Conservation (phyloP, 2,797 vertebrate species). For the Esox lucius region DNA sequence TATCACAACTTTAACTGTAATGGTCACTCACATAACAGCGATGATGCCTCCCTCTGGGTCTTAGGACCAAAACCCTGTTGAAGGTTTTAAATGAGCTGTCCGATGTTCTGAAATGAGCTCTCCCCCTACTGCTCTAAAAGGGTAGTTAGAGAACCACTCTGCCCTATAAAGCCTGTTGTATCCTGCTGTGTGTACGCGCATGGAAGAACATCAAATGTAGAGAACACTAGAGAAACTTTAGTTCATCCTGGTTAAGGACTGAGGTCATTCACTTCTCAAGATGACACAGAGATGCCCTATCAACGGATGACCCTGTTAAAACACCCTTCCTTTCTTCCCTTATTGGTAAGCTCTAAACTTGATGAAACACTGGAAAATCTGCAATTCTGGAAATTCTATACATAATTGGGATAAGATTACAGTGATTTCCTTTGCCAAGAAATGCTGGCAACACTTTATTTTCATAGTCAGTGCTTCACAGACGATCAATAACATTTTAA, state of each 20-base stretch:
- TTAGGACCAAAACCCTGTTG: not conserved
- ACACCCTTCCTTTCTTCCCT: not conserved
- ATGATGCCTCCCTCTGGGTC: not conserved
- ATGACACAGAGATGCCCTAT: not conserved
- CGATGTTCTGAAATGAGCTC: slow-evolving; percentile 1
- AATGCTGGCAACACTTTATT: too few relatives aligned
- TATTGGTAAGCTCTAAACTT: not conserved
- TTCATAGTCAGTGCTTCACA: too few relatives aligned
- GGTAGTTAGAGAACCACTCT: not conserved
- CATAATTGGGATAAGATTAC: too few relatives aligned
- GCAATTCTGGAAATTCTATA: not conserved
- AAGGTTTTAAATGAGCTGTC: slow-evolving; percentile 12
- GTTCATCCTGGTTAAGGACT: not conserved
- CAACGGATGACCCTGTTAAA: not conserved
- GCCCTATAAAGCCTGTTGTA: not conserved
- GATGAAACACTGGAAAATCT: not conserved
- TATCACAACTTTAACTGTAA: not conserved
- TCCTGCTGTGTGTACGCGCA: not conserved
- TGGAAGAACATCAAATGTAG: not conserved
- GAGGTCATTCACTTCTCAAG: not conserved
- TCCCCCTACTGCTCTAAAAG: too few relatives aligned
- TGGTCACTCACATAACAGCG: not conserved
- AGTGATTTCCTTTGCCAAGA: too few relatives aligned
- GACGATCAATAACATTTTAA: too few relatives aligned
- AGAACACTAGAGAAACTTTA: not conserved